A percentile compares a stretch with the other conserved stretches of the same genome.
These are phyloP conservation scores for Hycleus cichorii DNA, from an alignment of 1,140 invertebrate species.

Conservation along the genomic window DNA sequence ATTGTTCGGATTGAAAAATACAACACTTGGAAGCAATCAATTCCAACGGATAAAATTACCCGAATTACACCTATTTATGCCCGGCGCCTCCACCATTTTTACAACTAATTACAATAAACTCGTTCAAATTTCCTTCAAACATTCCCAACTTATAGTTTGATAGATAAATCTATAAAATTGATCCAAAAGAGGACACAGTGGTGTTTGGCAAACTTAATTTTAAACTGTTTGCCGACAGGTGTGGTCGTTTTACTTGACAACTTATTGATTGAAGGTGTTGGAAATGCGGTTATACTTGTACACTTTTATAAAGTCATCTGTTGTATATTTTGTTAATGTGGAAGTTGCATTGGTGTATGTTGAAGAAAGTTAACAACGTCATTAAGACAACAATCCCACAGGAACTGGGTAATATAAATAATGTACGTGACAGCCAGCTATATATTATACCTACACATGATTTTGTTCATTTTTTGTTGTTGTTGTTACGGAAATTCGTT, in stretches of 20 bases:
- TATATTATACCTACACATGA: slow-evolving; percentile 33
- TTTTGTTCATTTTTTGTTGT: neutral
- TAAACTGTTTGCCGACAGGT: too few species aligned
- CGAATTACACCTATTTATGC: too few species aligned
- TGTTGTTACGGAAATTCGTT: slow-evolving; percentile 23
- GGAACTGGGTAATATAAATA: slow-evolving; percentile 34
- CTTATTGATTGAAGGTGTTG: neutral
- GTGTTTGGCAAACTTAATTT: too few species aligned
- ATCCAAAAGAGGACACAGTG: too few species aligned
- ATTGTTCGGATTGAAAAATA: too few species aligned
- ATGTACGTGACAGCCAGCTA: slow-evolving; percentile 34
- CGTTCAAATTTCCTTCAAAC: too few species aligned
- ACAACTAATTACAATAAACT: too few species aligned
- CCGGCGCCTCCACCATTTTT: neutral
- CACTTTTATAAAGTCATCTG: neutral
- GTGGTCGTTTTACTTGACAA: too few species aligned
- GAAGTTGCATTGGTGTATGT: too few species aligned
- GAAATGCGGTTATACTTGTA: neutral
- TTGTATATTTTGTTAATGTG: neutral
- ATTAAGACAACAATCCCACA: slow-evolving; percentile 33
- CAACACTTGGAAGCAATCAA: neutral
- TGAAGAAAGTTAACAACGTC: slow-evolving; percentile 32
- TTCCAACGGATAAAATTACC: too few species aligned
- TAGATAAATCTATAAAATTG: too few species aligned
- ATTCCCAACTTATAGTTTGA: too few species aligned